Evolutionary conservation across 2,113 vertebrate species (phyloP).

Genomic region (Petroica traversi): DNA sequence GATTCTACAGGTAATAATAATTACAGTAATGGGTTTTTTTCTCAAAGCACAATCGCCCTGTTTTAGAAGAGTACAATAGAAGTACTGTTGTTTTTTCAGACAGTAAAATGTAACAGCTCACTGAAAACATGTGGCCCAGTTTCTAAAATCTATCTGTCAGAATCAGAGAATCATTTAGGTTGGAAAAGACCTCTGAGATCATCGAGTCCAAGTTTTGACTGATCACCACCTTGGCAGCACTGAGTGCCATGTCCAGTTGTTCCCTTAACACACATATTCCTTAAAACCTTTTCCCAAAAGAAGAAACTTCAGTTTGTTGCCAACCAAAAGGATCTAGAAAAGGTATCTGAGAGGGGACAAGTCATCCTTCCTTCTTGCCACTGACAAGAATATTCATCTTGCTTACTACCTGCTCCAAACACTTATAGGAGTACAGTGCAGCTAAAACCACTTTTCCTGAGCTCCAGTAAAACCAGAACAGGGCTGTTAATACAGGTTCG

Average conservation of each 20-base stretch:
- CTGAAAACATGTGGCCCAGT: fast-evolving
- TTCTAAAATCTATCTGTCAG: background rate
- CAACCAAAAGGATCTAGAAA: background rate
- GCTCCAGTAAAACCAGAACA: background rate
- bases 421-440: fast-evolving
- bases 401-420: background rate
- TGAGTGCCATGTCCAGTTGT: fast-evolving
- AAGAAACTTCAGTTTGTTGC: background rate
- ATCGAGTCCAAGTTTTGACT: fast-evolving
- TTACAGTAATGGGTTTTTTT: background rate
- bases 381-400: background rate
- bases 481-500: background rate
- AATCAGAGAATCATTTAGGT: background rate
- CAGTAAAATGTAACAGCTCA: background rate
- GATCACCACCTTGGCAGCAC: background rate
- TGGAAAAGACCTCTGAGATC: background rate
- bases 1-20: background rate
- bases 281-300: background rate
- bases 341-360: fast-evolving
- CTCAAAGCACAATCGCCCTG: background rate
- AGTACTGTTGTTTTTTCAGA: background rate
- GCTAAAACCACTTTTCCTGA: background rate
- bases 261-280: fast-evolving
- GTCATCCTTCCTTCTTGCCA: background rate
- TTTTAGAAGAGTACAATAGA: background rate